These are phyloP conservation scores for Eunapius fragilis DNA, from an alignment of 37 sponge, comb jelly and placozoan genomes.

Conservation along the genomic window DNA sequence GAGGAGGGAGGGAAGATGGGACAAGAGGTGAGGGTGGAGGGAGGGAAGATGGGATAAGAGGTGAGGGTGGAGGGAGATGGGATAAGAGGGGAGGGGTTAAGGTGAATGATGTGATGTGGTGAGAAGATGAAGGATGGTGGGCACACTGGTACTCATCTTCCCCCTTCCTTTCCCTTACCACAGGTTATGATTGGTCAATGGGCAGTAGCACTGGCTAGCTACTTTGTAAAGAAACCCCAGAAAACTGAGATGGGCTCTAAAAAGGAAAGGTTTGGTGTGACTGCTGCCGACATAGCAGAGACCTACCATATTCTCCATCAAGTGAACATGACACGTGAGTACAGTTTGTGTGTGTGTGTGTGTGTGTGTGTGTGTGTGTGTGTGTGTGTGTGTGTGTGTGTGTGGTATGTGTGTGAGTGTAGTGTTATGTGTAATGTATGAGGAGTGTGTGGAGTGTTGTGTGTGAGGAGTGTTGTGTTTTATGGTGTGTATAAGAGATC, in stretches of 20 bases:
- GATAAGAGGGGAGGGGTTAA: not conserved
- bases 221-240: constrained; percentile 15
- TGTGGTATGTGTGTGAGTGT: not conserved
- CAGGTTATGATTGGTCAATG: constrained; percentile 47
- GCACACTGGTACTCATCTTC: not conserved
- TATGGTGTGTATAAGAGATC: too few species aligned
- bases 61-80: not conserved
- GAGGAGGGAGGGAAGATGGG: not conserved
- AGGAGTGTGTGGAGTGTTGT: too few species aligned
- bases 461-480: not conserved
- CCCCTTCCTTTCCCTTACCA: too few species aligned
- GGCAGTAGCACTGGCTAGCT: constrained; percentile 37
- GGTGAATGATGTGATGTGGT: not conserved
- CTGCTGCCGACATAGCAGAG: constrained; percentile 37
- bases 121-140: not conserved
- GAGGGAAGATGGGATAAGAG: not conserved
- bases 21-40: not conserved
- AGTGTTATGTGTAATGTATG: too few species aligned
- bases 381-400: not conserved
- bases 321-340: constrained; percentile 63
- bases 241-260: not conserved
- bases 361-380: constrained; percentile 11
- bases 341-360: not conserved
- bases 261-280: constrained; percentile 40
- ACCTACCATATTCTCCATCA: constrained; percentile 69